Conservation (phyloP, 2,113 vertebrate genomes). For the Cyanocitta stelleri region DNA sequence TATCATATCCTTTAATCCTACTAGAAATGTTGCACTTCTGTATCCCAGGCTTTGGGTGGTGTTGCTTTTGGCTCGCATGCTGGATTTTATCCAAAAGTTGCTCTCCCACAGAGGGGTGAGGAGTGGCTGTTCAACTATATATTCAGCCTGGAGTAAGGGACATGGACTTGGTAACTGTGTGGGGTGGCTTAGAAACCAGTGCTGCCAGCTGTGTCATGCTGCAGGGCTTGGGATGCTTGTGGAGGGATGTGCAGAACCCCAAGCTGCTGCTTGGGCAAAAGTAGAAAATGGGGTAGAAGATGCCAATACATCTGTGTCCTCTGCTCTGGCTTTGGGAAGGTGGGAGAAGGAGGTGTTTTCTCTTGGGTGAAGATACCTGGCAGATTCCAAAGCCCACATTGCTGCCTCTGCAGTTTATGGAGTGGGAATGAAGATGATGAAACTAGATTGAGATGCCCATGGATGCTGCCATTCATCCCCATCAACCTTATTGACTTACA, state of each 20-base stretch:
- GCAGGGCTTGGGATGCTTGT: neutral
- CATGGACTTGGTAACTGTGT: rapidly evolving
- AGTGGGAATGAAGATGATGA: neutral
- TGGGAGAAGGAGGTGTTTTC: neutral
- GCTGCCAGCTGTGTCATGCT: rapidly evolving
- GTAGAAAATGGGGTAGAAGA: neutral
- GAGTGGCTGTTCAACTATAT: rapidly evolving
- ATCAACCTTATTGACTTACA: neutral
- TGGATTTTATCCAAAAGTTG: neutral
- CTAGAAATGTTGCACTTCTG: rapidly evolving
- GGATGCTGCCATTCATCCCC: neutral
- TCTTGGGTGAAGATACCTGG: neutral
- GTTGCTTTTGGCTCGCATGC: rapidly evolving
- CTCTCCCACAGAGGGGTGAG: neutral
- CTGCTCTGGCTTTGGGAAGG: neutral
- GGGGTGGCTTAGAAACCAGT: neutral
- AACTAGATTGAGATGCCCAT: neutral
- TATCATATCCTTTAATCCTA: neutral
- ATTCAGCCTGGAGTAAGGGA: neutral
- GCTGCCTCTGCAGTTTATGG: neutral
- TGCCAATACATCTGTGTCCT: neutral
- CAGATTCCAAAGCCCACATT: neutral
- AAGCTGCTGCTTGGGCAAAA: neutral
- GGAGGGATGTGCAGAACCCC: neutral
- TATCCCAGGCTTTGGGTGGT: neutral